Percentiles rank a stretch among this genome's conserved stretches.
Conservation (phyloP, 2,888 invertebrate species). For the Drosophila infuscata region DNA sequence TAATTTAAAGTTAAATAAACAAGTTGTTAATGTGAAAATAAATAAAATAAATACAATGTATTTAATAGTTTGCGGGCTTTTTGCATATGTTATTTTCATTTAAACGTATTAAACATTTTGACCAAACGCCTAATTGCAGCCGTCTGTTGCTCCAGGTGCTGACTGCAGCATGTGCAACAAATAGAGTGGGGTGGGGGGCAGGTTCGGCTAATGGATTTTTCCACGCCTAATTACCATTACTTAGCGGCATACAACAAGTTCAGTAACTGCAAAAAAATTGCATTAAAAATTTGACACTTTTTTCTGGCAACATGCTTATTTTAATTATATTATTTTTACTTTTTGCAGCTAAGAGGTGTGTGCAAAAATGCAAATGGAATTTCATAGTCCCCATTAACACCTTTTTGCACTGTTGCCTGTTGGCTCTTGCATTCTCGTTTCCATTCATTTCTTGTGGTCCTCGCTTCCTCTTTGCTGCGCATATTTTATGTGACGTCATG, state of each 20-base stretch:
- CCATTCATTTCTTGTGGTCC: conserved; percentile 40
- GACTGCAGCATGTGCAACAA: conserved; percentile 18
- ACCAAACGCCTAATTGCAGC: conserved; percentile 34
- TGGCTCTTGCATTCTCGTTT: conserved; percentile 52
- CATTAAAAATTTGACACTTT: conserved; percentile 66
- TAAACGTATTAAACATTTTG: background rate
- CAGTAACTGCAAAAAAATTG: conserved; percentile 51
- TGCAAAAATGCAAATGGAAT: conserved; percentile 77
- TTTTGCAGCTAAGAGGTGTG: conserved; percentile 37
- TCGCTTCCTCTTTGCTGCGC: conserved; percentile 32
- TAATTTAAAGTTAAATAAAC: background rate
- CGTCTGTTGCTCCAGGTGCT: conserved; percentile 33
- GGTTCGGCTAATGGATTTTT: conserved; percentile 70
- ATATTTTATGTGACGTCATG: conserved; percentile 71
- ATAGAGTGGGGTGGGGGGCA: conserved; percentile 2
- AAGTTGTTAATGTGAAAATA: background rate
- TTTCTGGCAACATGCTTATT: conserved; percentile 47
- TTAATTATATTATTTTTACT: conserved; percentile 55
- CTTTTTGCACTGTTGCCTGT: conserved; percentile 67
- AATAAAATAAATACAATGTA: background rate
- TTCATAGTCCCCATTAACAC: conserved; percentile 81
- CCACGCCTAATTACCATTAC: conserved; percentile 80
- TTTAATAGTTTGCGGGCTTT: background rate
- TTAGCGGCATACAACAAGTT: conserved; percentile 43
- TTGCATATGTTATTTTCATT: background rate